Base-by-base conservation (phyloP, 2,888 invertebrate genomes). In the Drosophila monieri region DNA sequence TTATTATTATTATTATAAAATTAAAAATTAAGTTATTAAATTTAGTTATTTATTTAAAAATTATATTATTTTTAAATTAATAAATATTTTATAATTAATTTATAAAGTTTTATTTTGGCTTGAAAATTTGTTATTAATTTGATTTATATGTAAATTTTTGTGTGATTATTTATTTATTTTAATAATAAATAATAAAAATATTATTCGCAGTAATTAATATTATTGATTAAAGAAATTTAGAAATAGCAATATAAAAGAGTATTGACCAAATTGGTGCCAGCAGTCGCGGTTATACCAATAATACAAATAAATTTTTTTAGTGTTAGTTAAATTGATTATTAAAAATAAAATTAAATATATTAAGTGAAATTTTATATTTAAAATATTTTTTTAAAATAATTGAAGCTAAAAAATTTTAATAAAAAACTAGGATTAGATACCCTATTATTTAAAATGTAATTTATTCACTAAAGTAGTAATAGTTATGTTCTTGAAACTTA, bases 401-500 rank as follows among this genome's bases (percentile, higher is more conserved):
- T 94, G 92, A 93, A 93, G 93, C 93, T 94, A 93, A 92, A 92
- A 93, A 92, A 92, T 92, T 77, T 76, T 90, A 89, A 27, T 53
- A 10, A 90, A 91, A 94, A 93, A 94, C 94, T 94, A 94, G 94
- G 94, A 94, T 94, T 94, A 94, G 94, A 94, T 94, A 94, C 94
- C 93, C 94, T 93, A 93, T 94, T 94, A 94, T 94, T 92, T 89
- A 90, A 90, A 91, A 89, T 89, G 55, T 78, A 80, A 67, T 14
- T 73, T 25, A 15, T 47, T 54, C 58, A 69, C 90, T 93, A 90
- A 93, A 93, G 93, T 93, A 94, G 92, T 94, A 94, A 69, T 91
- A 92, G 91, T 89, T 91, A 93, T 92, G 92, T 90, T 93, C 93
- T 93, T 93, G 91, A 94, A 94, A 94, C 92, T 94, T 93, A 94